Evolutionary conservation across 2,113 vertebrate species (phyloP).

Genomic region (Clarias gariepinus): DNA sequence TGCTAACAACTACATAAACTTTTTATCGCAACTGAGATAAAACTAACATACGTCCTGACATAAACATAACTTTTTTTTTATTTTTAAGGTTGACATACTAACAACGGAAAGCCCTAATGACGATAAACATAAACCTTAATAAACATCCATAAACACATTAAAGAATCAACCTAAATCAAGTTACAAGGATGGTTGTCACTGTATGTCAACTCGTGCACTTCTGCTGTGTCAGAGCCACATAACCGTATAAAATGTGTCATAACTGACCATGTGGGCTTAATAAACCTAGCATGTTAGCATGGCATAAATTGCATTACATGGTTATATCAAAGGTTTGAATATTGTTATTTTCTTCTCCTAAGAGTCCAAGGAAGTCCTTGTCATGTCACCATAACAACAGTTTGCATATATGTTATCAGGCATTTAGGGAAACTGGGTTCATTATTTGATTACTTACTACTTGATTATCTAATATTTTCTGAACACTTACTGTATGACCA

Average conservation of each 20-base stretch:
- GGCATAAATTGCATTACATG: not conserved
- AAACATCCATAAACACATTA: not conserved
- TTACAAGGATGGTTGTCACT: not conserved
- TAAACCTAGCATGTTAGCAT: not conserved
- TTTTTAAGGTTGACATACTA: not conserved
- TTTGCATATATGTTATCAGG: too few species aligned
- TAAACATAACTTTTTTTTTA: too few species aligned
- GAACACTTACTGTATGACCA: too few species aligned
- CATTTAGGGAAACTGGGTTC: too few species aligned
- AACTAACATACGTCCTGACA: not conserved
- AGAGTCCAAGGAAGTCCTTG: not conserved
- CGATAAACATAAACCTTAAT: not conserved
- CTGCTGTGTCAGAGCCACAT: not conserved
- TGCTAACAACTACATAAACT: not conserved
- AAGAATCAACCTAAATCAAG: not conserved
- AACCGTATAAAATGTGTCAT: not conserved
- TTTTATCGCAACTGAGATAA: not conserved
- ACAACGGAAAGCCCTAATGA: not conserved
- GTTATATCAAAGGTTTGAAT: not conserved
- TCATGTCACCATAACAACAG: too few species aligned
- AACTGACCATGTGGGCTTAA: not conserved
- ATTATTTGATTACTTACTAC: too few species aligned
- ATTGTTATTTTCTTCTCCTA: not conserved
- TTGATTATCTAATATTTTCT: too few species aligned
- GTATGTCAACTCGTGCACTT: not conserved